Conservation (phyloP, 1,140 invertebrate species). For the Cherax quadricarinatus region DNA sequence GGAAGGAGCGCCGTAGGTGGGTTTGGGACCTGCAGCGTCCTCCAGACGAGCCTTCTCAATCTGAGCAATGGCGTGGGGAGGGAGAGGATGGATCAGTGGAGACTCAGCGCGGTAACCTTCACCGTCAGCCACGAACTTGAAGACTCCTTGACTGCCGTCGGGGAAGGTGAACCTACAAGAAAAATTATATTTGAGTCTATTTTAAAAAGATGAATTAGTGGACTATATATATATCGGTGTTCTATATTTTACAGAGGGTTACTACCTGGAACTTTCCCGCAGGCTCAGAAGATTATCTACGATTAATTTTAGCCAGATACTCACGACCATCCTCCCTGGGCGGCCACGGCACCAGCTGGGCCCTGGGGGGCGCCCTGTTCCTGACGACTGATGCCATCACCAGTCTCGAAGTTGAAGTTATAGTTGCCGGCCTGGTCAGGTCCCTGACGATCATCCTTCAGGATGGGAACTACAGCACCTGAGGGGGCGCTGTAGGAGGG, state of each 20-base stretch:
- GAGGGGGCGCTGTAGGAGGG: background rate
- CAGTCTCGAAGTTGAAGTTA: constrained; percentile 52
- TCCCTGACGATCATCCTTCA: constrained; percentile 37
- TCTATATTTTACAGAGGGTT: no score
- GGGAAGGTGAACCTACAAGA: background rate
- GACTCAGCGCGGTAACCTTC: background rate
- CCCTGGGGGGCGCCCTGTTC: constrained; percentile 42
- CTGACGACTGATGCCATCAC: constrained; percentile 41
- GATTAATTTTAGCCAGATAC: background rate
- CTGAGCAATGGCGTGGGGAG: background rate
- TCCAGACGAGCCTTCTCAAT: background rate
- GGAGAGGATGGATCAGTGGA: background rate
- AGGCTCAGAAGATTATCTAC: no score
- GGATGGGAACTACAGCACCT: constrained; percentile 32
- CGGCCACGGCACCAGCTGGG: constrained; percentile 29
- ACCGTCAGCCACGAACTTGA: constrained; percentile 11
- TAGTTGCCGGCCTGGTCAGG: constrained; percentile 35
- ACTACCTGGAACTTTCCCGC: background rate
- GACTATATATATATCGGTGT: no score
- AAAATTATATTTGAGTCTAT: background rate
- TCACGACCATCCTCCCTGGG: constrained; percentile 49
- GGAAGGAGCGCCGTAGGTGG: background rate
- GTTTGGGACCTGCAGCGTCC: background rate
- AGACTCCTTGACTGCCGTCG: background rate
- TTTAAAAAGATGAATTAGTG: no score